Base-by-base conservation (phyloP, 2,113 vertebrate genomes). In the Uria aalge region DNA sequence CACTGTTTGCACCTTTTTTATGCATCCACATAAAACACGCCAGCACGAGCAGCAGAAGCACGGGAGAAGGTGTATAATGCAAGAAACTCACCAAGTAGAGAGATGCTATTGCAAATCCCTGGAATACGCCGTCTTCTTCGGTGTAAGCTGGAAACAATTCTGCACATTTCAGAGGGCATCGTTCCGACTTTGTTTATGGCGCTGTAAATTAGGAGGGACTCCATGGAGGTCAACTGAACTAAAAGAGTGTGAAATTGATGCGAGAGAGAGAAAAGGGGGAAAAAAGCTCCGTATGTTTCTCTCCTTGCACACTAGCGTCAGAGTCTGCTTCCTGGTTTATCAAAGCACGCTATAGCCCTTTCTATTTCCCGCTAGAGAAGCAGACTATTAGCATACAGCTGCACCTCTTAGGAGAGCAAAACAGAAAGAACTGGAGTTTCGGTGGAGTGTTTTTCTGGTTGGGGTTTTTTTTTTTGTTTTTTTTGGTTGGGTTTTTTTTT, bases 371-470 rank as follows among this genome's bases (percentile, higher is more conserved):
- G 1, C 94, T 85, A 47, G 73, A 96, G 30, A 71, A 78, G 38
- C 2, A 57, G 62, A 91, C 57, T 38, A 97, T 97, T 97, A 97
- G 95, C 96, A 97, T 95, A 96, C 94, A 97, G 94, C 95, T 96
- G 96, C 92, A 82, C 48, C 73, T 91, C 79, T 78, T 67, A 40
- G 52, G 43, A 89, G 22, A 89, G 64, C 36, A 73, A 84, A 91
- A 34, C 55, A 92, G 86, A 94, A 94, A 66, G 80, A 85, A 73
- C 6, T 10, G 57, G 48, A 72, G 34, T 81, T 89, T 79, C 68
- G 48, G 48, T 23, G n/a, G 79, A 50, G 63, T 55, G 50, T 34
- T 79, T 68, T 94, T 60, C 69, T 89, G 59, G 19, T n/a, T 57
- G n/a, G 14, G 23, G 15, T 48, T 40, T 32, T 71, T 36, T 36